These are phyloP conservation scores for Platycercus adscitus DNA, from an alignment of 2,113 vertebrate genomes.

Conservation along the genomic window DNA sequence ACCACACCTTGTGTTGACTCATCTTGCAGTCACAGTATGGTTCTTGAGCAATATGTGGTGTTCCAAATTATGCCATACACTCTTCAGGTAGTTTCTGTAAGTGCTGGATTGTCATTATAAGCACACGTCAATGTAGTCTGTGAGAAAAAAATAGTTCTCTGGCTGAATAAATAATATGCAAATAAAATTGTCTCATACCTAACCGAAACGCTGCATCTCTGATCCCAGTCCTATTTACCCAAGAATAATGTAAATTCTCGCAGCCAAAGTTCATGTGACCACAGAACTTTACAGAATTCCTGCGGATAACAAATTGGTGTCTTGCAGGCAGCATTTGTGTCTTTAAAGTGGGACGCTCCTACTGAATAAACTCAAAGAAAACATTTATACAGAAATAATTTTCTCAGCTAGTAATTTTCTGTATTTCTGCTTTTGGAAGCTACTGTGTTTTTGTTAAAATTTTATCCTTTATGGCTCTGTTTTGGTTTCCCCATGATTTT, in stretches of 20 bases:
- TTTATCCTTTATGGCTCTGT: constrained; percentile 44
- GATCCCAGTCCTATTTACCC: constrained; percentile 13
- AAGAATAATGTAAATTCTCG: constrained; percentile 57
- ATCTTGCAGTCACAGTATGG: background rate
- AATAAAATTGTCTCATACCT: background rate
- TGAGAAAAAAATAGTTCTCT: constrained; percentile 20
- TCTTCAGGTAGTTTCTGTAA: background rate
- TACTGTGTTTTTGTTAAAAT: constrained; percentile 67
- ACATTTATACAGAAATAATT: constrained; percentile 68
- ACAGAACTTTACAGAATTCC: constrained; percentile 60
- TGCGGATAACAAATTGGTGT: constrained; percentile 63
- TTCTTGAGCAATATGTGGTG: background rate
- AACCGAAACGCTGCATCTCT: background rate
- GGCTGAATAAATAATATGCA: constrained; percentile 44
- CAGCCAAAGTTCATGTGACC: constrained; percentile 47
- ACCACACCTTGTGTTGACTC: background rate
- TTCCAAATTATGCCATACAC: background rate
- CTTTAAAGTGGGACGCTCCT: constrained; percentile 54
- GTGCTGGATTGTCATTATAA: background rate
- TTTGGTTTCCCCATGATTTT: constrained; percentile 34
- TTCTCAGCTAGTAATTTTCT: constrained; percentile 71
- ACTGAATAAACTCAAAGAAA: constrained; percentile 61
- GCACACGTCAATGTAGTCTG: background rate
- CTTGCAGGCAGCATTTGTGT: constrained; percentile 51
- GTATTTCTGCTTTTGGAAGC: constrained; percentile 58